These are phyloP conservation scores for Novumbra hubbsi DNA, from an alignment of 2,797 vertebrate genomes.

Conservation along the genomic window DNA sequence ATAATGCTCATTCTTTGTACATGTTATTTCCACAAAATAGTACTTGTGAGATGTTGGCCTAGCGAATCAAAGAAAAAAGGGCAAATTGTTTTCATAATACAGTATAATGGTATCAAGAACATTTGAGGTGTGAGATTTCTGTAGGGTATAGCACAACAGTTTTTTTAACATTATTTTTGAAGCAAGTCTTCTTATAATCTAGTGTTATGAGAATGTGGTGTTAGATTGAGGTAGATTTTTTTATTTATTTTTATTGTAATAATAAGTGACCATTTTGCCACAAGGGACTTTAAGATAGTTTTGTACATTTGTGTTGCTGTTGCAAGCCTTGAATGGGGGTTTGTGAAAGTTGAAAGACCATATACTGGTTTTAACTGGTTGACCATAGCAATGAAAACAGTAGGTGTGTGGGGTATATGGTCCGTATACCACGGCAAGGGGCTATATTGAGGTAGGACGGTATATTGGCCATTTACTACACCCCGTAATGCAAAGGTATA, in stretches of 20 bases:
- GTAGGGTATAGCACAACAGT: slow-evolving; percentile 17
- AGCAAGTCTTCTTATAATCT: neutral
- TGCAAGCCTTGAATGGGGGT: too few relatives aligned
- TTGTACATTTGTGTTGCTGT: neutral
- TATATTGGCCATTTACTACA: too few relatives aligned
- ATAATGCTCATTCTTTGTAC: slow-evolving; percentile 34
- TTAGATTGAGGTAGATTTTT: neutral
- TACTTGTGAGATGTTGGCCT: slow-evolving; percentile 22
- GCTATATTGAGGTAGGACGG: too few relatives aligned
- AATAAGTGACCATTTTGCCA: slow-evolving; percentile 6
- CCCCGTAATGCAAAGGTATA: neutral
- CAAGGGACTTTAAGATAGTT: slow-evolving; percentile 26
- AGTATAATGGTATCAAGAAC: slow-evolving; percentile 1
- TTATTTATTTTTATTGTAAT: too few relatives aligned
- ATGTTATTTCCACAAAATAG: slow-evolving; percentile 29
- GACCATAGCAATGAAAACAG: too few relatives aligned
- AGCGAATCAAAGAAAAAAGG: slow-evolving; percentile 32
- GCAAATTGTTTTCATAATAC: slow-evolving; percentile 20
- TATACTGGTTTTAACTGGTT: too few relatives aligned
- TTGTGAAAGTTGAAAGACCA: too few relatives aligned
- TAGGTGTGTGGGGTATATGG: neutral
- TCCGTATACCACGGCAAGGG: too few relatives aligned
- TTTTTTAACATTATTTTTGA: slow-evolving; percentile 19
- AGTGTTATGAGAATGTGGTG: slow-evolving; percentile 14
- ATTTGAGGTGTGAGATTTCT: neutral